Evolutionary conservation across 2,797 vertebrate species (phyloP).

Genomic region (Chelonia mydas): DNA sequence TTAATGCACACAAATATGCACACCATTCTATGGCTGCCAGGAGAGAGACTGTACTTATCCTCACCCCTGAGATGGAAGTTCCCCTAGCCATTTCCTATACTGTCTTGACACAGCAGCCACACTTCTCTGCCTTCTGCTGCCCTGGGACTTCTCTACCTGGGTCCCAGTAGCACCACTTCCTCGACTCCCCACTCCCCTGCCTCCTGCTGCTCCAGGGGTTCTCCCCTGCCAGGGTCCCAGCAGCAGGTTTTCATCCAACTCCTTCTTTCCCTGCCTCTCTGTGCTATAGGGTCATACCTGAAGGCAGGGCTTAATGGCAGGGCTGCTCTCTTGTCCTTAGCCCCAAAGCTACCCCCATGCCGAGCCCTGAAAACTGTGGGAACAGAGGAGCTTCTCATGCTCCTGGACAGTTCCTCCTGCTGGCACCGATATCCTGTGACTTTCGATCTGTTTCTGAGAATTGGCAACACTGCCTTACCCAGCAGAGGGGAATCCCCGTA

Average conservation of each 20-base stretch:
- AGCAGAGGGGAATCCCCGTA: too few species aligned
- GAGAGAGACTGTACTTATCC: not conserved
- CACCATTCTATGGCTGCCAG: not conserved
- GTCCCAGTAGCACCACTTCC: not conserved
- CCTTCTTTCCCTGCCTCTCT: not conserved
- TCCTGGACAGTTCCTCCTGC: not conserved
- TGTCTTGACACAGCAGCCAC: not conserved
- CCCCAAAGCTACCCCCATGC: not conserved
- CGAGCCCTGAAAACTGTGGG: not conserved
- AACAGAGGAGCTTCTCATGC: not conserved
- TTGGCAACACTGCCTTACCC: not conserved
- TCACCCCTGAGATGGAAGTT: not conserved
- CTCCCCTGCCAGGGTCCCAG: not conserved
- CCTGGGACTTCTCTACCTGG: not conserved
- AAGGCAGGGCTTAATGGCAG: not conserved
- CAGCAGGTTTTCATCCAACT: not conserved
- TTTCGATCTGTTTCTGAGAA: not conserved
- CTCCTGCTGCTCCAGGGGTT: not conserved
- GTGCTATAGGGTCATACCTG: not conserved
- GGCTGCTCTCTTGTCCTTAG: not conserved
- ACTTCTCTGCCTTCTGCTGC: not conserved
- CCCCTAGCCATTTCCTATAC: not conserved
- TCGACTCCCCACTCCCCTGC: not conserved
- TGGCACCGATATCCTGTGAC: not conserved
- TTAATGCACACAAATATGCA: not conserved